These are phyloP conservation scores for Drosophila punjabiensis DNA, from an alignment of 1,140 invertebrate genomes.

Conservation along the genomic window DNA sequence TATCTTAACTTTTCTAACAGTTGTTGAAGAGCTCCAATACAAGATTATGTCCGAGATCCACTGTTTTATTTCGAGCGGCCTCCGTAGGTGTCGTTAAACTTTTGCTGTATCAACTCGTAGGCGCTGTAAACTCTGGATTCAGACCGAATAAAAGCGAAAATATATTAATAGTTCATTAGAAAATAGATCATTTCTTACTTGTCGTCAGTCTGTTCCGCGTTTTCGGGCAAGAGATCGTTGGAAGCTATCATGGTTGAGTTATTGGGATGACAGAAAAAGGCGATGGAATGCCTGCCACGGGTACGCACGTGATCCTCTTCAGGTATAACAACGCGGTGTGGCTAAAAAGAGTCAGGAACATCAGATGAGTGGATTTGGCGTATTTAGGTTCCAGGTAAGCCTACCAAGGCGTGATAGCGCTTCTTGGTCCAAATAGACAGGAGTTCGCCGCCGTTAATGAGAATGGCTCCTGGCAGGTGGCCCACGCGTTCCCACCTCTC, in stretches of 20 bases:
- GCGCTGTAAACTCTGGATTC: conserved; percentile 87
- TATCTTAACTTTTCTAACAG: not conserved
- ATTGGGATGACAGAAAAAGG: conserved; percentile 91
- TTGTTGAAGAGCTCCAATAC: not conserved
- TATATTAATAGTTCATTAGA: not conserved
- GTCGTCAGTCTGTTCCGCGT: conserved; percentile 65
- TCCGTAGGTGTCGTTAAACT: conserved; percentile 89
- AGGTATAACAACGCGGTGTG: conserved; percentile 91
- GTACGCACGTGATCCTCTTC: conserved; percentile 87
- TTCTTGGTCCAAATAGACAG: conserved; percentile 91
- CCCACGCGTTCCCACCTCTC: conserved; percentile 91
- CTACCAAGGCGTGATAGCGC: conserved; percentile 89
- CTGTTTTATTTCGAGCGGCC: conserved; percentile 6
- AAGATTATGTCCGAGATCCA: conserved; percentile 7
- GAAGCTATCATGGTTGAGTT: conserved; percentile 87
- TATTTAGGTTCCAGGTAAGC: conserved; percentile 5
- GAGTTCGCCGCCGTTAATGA: conserved; percentile 92
- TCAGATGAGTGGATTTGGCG: not conserved
- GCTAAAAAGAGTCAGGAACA: conserved; percentile 79
- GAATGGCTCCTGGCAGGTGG: conserved; percentile 91
- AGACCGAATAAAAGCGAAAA: not conserved
- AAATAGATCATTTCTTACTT: conserved; percentile 54
- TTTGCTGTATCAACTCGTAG: conserved; percentile 89
- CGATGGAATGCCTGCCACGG: conserved; percentile 89
- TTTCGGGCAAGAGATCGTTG: conserved; percentile 79